phyloP scores from a whole-genome alignment of 2,888 invertebrate species.

The Steinernema carpocapsae region DNA sequence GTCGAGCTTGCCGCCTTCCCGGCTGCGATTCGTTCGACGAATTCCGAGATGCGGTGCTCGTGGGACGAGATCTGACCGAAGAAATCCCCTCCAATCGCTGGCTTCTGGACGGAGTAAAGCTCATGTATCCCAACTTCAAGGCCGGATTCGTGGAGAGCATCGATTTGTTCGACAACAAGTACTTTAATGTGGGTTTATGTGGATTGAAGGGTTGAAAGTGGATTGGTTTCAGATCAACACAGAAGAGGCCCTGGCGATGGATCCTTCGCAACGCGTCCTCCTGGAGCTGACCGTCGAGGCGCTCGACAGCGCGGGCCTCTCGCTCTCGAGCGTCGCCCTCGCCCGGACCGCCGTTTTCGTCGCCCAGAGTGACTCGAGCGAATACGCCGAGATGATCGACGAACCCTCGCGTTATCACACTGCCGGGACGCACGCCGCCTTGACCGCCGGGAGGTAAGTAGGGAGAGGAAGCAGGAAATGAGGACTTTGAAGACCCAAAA shows the following conservation, averaged over 20 bases:
- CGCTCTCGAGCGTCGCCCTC: conserved; percentile 77
- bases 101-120: conserved; percentile 30
- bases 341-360: conserved; percentile 91
- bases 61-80: conserved; percentile 20
- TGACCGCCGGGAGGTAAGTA: conserved; percentile 78
- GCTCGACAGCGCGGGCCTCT: conserved; percentile 70
- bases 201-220: no score
- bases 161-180: conserved; percentile 27
- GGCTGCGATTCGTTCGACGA: conserved; percentile 29
- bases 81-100: conserved; percentile 24
- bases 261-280: conserved; percentile 86
- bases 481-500: no score
- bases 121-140: conserved; percentile 19
- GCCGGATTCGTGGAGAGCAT: conserved; percentile 14
- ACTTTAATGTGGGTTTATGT: conserved; percentile 2
- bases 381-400: conserved; percentile 55
- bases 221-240: conserved; percentile 66
- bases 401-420: conserved; percentile 83
- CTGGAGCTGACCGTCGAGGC: conserved; percentile 87
- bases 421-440: conserved; percentile 86
- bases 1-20: conserved; percentile 15
- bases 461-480: no score
- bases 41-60: conserved; percentile 21
- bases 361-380: conserved; percentile 75
- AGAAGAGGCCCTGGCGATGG: conserved; percentile 76